Evolutionary conservation across 2,888 invertebrate species (phyloP), one percentile per base, ranked within the genome.

Genomic region (Drosophila cracens): DNA sequence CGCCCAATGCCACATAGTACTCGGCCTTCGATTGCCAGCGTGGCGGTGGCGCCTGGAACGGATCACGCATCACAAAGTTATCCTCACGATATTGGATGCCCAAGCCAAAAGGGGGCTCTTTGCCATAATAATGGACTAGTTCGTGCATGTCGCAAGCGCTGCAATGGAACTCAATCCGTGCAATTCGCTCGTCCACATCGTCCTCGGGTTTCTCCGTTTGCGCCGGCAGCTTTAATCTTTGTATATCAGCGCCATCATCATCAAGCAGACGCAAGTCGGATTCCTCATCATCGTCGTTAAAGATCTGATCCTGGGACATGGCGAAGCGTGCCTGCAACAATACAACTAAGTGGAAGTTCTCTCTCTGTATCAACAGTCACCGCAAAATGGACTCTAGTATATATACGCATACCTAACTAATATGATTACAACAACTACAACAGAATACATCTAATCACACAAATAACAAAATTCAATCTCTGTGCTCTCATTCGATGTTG

Each of bases 11-110:
- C 5, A 97, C 94, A 72, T 97, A 93, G 87, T 96, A 95, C 92
- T 97, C 96, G n/a, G 96, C 95, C 91, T 95, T 95, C 64, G 95
- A 95, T 63, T 92, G 87, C 85, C 88, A 86, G 27, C 87, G 85
- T 0, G 89, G 86, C 8, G 93, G 92, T 8, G 96, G 95, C 2
- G 96, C 95, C 84, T 95, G 95, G 90, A 98, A 98, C 0, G 98
- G 98, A 93, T 98, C 98, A 89, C 96, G 96, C 95, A 97, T 96
- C 0, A 97, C 93, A 92, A 96, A 98, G 73, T 95, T 95, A 38
- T 96, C 95, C 91, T 97, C 97, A 79, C 94, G 93, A 64, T 97
- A 95, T 40, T 93, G 92, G 46, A 97, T 94, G 0, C 92, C 92
- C 76, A 95, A 95, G 3, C 95, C 95, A 92, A 97, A 97, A 4